phyloP scores from a whole-genome alignment of 2,888 invertebrate genomes.

The Sarcophaga caerulescens region DNA sequence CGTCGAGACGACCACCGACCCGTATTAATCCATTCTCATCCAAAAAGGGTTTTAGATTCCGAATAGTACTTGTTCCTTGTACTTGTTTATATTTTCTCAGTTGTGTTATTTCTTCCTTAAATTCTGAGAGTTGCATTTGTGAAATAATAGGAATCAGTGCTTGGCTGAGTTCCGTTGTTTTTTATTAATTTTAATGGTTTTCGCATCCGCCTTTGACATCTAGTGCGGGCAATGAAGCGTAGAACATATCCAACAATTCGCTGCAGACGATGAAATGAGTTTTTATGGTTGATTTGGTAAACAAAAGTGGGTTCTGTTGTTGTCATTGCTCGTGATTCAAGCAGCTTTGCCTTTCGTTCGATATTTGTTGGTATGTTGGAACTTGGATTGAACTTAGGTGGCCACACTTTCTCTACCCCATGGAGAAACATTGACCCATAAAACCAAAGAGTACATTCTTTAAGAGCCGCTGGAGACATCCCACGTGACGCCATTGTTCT shows the following conservation, averaged over 20 bases:
- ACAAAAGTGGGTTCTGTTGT: too few species aligned
- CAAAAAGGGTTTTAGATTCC: neutral
- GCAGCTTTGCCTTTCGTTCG: neutral
- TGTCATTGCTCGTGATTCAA: neutral
- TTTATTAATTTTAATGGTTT: constrained; percentile 4
- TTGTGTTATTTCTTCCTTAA: constrained; percentile 8
- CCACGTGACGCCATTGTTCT: neutral
- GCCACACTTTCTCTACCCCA: neutral
- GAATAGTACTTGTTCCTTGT: neutral
- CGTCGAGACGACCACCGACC: constrained; percentile 70
- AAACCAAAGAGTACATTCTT: neutral
- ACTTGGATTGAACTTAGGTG: constrained; percentile 8
- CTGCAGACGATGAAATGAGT: too few species aligned
- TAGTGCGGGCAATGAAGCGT: constrained; percentile 4
- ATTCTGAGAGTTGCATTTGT: constrained; percentile 25
- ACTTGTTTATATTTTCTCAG: neutral
- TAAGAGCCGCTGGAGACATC: neutral
- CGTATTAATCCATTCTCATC: constrained; percentile 10
- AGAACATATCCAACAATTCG: constrained; percentile 7
- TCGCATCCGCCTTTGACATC: constrained; percentile 7
- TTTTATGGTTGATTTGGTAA: too few species aligned
- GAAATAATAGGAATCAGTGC: constrained; percentile 12
- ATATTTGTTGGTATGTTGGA: neutral
- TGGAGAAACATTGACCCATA: constrained; percentile 15
- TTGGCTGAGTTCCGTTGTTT: neutral